phyloP scores from a whole-genome alignment of 2,888 invertebrate species.

The Dolichomitus sp. region DNA sequence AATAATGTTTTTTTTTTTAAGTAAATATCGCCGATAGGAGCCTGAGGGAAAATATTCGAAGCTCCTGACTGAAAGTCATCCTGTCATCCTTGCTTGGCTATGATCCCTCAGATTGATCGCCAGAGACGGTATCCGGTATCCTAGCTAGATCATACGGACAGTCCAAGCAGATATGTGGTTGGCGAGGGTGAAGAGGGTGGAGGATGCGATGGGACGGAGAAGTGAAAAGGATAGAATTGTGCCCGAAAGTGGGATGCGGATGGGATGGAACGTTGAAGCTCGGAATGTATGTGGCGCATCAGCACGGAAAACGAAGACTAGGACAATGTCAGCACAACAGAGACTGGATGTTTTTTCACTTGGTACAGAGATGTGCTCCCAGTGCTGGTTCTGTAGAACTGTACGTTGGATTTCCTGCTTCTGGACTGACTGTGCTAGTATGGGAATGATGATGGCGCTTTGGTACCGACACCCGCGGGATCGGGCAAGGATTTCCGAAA shows the following conservation, averaged over 20 bases:
- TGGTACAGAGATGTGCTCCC: slow-evolving; percentile 11
- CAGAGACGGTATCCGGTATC: slow-evolving; percentile 46
- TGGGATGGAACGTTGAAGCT: slow-evolving; percentile 31
- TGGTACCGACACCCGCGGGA: slow-evolving; percentile 54
- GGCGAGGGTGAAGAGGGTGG: not conserved
- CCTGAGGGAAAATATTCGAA: slow-evolving; percentile 11
- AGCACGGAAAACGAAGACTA: slow-evolving; percentile 46
- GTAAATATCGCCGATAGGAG: not conserved
- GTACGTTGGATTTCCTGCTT: slow-evolving; percentile 6
- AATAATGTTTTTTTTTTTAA: slow-evolving; percentile 7
- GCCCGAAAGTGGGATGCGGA: slow-evolving; percentile 26
- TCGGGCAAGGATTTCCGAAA: slow-evolving; percentile 62
- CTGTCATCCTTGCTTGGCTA: slow-evolving; percentile 20
- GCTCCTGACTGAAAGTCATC: slow-evolving; percentile 3
- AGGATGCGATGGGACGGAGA: slow-evolving; percentile 26
- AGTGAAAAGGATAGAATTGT: slow-evolving; percentile 22
- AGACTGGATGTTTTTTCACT: slow-evolving; percentile 47
- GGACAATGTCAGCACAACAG: slow-evolving; percentile 62
- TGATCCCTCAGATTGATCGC: slow-evolving; percentile 42
- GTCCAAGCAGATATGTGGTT: slow-evolving; percentile 9
- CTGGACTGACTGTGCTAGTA: slow-evolving; percentile 1
- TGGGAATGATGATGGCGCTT: slow-evolving; percentile 50
- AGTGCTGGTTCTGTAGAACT: slow-evolving; percentile 25
- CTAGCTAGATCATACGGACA: slow-evolving; percentile 38
- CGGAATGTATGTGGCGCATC: slow-evolving; percentile 55